These are phyloP conservation scores for Cabera pusaria DNA, from an alignment of 2,888 invertebrate genomes.

Conservation along the genomic window DNA sequence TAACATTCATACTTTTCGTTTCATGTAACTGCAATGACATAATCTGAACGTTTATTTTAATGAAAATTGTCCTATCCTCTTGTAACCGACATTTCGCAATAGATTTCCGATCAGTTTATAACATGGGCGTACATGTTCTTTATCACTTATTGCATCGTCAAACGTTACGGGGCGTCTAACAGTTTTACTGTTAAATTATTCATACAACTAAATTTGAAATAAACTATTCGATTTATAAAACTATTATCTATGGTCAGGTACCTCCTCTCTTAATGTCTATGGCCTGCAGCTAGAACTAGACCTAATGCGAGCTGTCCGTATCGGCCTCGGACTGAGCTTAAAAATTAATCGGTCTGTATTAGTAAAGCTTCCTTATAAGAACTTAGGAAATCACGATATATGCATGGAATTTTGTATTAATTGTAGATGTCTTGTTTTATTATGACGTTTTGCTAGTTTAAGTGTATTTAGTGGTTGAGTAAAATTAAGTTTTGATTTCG, in stretches of 20 bases:
- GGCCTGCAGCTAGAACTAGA: constrained; percentile 43
- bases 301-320: constrained; percentile 42
- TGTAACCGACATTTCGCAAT: constrained; percentile 18
- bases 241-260: constrained; percentile 42
- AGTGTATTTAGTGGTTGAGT: too few relatives aligned
- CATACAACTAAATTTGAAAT: constrained; percentile 42
- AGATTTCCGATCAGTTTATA: constrained; percentile 21
- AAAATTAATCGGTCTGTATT: constrained; percentile 59
- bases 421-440: too few relatives aligned
- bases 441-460: too few relatives aligned
- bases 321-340: constrained; percentile 43
- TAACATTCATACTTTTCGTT: too few relatives aligned
- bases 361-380: constrained; percentile 51
- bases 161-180: constrained; percentile 30
- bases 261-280: constrained; percentile 33
- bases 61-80: constrained; percentile 12
- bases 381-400: too few relatives aligned
- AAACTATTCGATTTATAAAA: constrained; percentile 51
- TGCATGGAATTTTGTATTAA: too few relatives aligned
- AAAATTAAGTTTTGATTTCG: too few relatives aligned
- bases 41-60: constrained; percentile 2
- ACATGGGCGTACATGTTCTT: constrained; percentile 23
- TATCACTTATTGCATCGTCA: constrained; percentile 25
- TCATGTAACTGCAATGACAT: too few relatives aligned
- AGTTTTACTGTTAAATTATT: constrained; percentile 36